Conservation (phyloP, 2,888 invertebrate genomes). For the Creontiades dilutus region DNA sequence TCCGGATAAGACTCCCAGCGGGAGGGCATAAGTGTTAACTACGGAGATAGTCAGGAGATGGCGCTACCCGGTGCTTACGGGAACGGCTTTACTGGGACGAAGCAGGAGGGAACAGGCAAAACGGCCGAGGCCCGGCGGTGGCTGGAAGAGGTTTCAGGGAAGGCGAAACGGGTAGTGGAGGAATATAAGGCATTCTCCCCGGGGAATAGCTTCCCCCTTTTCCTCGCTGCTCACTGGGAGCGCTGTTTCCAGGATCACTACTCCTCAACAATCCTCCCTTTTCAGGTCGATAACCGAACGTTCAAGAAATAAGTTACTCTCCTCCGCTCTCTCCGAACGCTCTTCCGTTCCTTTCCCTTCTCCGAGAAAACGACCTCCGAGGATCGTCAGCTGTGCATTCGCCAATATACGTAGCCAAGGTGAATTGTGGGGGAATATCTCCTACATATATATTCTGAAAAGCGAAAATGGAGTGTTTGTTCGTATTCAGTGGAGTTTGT, state of each 20-base stretch:
- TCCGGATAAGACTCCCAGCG: constrained; percentile 52
- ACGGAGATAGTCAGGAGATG: constrained; percentile 63
- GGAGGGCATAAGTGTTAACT: constrained; percentile 69
- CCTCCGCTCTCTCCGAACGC: neutral
- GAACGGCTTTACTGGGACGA: constrained; percentile 55
- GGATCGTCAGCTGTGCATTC: constrained; percentile 20
- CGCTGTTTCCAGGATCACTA: constrained; percentile 56
- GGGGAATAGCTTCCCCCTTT: constrained; percentile 50
- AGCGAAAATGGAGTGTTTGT: constrained; percentile 18
- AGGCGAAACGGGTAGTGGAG: neutral
- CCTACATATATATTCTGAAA: neutral
- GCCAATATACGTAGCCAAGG: constrained; percentile 16
- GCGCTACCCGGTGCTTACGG: constrained; percentile 68
- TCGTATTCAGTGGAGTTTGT: too few species aligned
- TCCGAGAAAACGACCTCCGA: neutral
- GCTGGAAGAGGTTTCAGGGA: neutral
- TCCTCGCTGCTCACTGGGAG: neutral
- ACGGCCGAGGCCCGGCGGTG: neutral
- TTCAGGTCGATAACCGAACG: constrained; percentile 69
- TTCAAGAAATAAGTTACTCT: constrained; percentile 63
- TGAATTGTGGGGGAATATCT: neutral
- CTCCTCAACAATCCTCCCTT: constrained; percentile 48
- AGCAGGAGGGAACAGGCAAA: constrained; percentile 41
- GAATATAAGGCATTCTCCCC: constrained; percentile 51
- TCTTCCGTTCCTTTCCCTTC: neutral